Conservation (phyloP, 2,113 vertebrate genomes). For the Microtus richardsoni region DNA sequence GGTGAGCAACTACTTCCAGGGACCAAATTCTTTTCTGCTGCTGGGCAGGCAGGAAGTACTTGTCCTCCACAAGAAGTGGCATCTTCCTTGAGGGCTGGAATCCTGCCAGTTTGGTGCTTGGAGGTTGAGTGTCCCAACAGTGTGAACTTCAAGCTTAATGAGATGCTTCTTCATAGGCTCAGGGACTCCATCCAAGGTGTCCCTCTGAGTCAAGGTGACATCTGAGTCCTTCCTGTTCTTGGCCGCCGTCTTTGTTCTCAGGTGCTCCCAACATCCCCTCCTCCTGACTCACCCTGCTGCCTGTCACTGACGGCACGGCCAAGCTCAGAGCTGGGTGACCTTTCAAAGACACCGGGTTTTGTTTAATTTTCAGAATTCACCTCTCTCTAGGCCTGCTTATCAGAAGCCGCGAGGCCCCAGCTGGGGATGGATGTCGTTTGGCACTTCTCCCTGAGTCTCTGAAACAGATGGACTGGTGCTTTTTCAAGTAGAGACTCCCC, state of each 20-base stretch:
- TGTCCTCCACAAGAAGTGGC: not conserved
- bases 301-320: conserved; percentile 35
- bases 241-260: rapidly evolving
- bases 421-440: conserved; percentile 23
- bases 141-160: rapidly evolving
- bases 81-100: not conserved
- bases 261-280: not conserved
- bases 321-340: conserved; percentile 42
- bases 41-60: not conserved
- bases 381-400: conserved; percentile 69
- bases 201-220: not conserved
- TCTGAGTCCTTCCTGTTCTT: not conserved
- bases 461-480: conserved; percentile 45
- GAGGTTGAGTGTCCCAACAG: rapidly evolving
- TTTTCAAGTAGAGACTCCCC: not conserved
- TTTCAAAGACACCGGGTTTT: conserved; percentile 64
- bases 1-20: too few species aligned
- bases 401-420: conserved; percentile 49
- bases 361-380: conserved; percentile 77
- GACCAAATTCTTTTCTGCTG: rapidly evolving
- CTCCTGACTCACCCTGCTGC: not conserved
- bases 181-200: not conserved
- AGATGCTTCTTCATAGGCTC: rapidly evolving
- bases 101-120: rapidly evolving
- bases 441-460: conserved; percentile 56